These are phyloP conservation scores for Euphonia xanthogaster DNA, from an alignment of 2,797 vertebrate genomes.

Conservation along the genomic window DNA sequence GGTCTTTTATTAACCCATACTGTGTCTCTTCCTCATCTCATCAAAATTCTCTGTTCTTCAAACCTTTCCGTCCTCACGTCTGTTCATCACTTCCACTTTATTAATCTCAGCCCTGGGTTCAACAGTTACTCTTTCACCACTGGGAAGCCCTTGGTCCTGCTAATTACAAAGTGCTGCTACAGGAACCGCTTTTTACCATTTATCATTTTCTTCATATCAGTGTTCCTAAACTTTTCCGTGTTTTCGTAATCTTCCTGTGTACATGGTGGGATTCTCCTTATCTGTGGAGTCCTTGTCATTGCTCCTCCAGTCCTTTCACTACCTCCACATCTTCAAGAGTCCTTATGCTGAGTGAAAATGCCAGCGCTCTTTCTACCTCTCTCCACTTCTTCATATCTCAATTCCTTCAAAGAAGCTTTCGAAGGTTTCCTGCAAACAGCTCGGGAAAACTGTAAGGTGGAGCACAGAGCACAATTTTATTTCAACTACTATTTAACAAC, in stretches of 20 bases:
- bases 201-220: neutral
- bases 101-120: neutral
- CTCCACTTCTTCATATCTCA: neutral
- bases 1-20: neutral
- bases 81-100: neutral
- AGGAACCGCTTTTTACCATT: accelerated
- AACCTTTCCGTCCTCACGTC: accelerated
- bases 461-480: neutral
- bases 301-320: neutral
- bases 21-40: neutral
- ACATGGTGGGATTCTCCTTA: neutral
- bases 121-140: neutral
- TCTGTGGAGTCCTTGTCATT: neutral
- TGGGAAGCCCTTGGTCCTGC: accelerated
- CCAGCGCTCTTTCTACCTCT: neutral
- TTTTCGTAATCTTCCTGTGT: neutral
- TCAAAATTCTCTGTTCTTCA: neutral
- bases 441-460: neutral
- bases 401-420: neutral
- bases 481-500: neutral
- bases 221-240: neutral
- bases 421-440: neutral
- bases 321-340: neutral
- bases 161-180: neutral
- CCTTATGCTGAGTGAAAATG: neutral